Evolutionary conservation across 1,140 invertebrate genomes (phyloP).

Genomic region (Coptotermes formosanus): DNA sequence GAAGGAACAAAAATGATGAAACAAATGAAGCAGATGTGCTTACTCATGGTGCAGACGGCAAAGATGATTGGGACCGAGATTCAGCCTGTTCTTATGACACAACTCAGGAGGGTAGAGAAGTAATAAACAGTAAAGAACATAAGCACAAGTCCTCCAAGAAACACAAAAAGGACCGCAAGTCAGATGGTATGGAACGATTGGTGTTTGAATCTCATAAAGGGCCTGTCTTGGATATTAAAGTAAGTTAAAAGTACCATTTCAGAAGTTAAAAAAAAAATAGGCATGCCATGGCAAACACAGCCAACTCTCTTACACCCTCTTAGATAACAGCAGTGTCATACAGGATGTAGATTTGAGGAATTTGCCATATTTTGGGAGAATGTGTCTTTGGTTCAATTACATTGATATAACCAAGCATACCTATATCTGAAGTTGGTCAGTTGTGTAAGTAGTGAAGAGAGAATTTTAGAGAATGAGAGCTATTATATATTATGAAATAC

Average conservation of each 20-base stretch:
- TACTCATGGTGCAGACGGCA: background rate
- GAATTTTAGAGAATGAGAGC: too few species aligned
- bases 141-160: slow-evolving; percentile 20
- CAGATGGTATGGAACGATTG: slow-evolving; percentile 16
- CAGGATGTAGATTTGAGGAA: too few species aligned
- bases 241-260: slow-evolving; percentile 38
- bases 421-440: too few species aligned
- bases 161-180: slow-evolving; percentile 8
- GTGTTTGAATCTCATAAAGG: slow-evolving; percentile 44
- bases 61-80: slow-evolving; percentile 25
- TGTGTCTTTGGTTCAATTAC: too few species aligned
- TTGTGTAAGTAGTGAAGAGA: too few species aligned
- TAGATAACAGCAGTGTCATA: too few species aligned
- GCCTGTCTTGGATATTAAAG: slow-evolving; percentile 52
- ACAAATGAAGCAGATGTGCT: background rate
- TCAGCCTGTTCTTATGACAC: slow-evolving; percentile 15
- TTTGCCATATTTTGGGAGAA: too few species aligned
- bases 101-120: background rate
- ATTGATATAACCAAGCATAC: too few species aligned
- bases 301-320: too few species aligned
- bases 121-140: background rate
- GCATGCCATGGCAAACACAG: too few species aligned
- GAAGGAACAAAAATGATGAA: background rate
- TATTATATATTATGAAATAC: too few species aligned
- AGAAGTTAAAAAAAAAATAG: too few species aligned